These are phyloP conservation scores for Rhinella marina DNA, from an alignment of 2,797 vertebrate genomes.

Conservation along the genomic window DNA sequence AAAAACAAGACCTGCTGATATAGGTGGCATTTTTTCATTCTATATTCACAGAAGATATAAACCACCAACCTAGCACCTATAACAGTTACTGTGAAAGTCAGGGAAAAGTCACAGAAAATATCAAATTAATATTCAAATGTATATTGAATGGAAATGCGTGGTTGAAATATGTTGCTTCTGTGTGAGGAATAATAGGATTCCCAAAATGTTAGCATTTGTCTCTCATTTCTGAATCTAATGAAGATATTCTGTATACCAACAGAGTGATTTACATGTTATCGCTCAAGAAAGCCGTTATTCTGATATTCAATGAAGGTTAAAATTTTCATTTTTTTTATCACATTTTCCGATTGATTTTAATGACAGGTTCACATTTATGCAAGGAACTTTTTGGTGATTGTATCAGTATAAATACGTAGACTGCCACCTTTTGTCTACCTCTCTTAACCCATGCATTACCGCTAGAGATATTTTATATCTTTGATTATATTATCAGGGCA, in stretches of 20 bases:
- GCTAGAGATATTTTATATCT: neutral
- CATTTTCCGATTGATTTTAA: slow-evolving; percentile 61
- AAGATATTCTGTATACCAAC: slow-evolving; percentile 59
- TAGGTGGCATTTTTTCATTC: slow-evolving; percentile 22
- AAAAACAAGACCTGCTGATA: slow-evolving; percentile 3
- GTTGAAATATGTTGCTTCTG: slow-evolving; percentile 52
- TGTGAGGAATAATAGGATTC: slow-evolving; percentile 57
- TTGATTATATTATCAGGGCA: neutral
- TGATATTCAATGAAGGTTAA: slow-evolving; percentile 64
- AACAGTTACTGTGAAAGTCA: slow-evolving; percentile 55
- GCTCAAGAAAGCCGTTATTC: slow-evolving; percentile 52
- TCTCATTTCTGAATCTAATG: slow-evolving; percentile 63
- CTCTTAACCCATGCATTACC: slow-evolving; percentile 36
- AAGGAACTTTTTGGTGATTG: slow-evolving; percentile 35
- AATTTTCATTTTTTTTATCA: slow-evolving; percentile 64
- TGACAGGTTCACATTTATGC: slow-evolving; percentile 55
- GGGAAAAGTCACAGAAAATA: slow-evolving; percentile 61
- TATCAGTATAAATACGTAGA: slow-evolving; percentile 42
- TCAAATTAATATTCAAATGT: slow-evolving; percentile 63
- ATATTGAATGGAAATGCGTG: slow-evolving; percentile 58
- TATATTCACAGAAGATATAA: slow-evolving; percentile 38
- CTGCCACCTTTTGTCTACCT: slow-evolving; percentile 1
- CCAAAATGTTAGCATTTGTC: slow-evolving; percentile 61
- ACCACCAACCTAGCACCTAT: slow-evolving; percentile 23
- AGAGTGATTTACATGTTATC: slow-evolving; percentile 63